Percentiles rank a stretch among this genome's conserved stretches.
These are phyloP conservation scores for Onthophagus sagittarius DNA, from an alignment of 2,888 invertebrate genomes.

Conservation along the genomic window DNA sequence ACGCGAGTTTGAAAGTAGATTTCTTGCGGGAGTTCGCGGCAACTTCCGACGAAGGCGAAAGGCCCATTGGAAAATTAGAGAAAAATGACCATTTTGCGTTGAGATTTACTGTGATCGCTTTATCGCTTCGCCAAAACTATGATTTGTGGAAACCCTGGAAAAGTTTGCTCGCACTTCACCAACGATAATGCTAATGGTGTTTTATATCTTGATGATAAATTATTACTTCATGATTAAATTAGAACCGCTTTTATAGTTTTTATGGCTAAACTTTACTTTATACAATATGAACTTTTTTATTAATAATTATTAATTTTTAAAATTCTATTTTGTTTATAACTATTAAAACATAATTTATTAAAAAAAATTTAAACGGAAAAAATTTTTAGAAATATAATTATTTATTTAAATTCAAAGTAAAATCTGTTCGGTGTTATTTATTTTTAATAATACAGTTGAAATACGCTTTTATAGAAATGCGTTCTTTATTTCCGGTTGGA, in stretches of 20 bases:
- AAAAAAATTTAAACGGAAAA: too few relatives aligned
- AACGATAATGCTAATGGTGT: background rate
- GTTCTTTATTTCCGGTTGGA: too few relatives aligned
- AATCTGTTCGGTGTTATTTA: too few relatives aligned
- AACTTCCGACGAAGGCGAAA: background rate
- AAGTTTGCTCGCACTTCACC: background rate
- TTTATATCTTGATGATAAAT: background rate
- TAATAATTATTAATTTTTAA: too few relatives aligned
- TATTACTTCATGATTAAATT: background rate
- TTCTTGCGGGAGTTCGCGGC: background rate
- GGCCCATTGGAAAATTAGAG: background rate
- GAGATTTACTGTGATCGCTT: background rate
- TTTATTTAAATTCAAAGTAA: too few relatives aligned
- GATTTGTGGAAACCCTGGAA: background rate
- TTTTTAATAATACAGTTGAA: too few relatives aligned
- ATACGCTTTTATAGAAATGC: too few relatives aligned
- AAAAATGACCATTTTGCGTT: background rate
- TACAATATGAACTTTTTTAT: too few relatives aligned
- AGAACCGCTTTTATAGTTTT: background rate
- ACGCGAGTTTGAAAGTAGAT: conserved; percentile 1
- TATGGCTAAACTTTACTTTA: too few relatives aligned
- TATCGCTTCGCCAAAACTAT: background rate
- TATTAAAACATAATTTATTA: too few relatives aligned
- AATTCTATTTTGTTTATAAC: too few relatives aligned
- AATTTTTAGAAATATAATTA: too few relatives aligned